phyloP scores from a whole-genome alignment of 2,797 vertebrate genomes.

The Ambastaia sidthimunki region DNA sequence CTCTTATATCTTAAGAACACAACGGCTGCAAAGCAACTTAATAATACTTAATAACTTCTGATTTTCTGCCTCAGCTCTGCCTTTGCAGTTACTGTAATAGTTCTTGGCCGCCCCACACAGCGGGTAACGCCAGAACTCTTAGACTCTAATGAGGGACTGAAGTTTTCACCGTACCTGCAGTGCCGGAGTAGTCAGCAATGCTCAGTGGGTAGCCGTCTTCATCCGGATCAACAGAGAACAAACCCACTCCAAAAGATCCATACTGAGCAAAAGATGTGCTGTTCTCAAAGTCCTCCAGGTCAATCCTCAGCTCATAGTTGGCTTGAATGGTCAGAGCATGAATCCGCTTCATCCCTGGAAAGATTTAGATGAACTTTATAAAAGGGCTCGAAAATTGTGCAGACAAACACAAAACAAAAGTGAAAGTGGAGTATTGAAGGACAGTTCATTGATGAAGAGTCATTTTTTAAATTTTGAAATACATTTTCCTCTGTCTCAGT shows the following conservation, averaged over 20 bases:
- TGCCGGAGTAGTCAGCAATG: constrained; percentile 86
- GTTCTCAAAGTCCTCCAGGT: constrained; percentile 93
- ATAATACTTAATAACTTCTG: constrained; percentile 6
- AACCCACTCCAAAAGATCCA: constrained; percentile 84
- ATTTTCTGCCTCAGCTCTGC: constrained; percentile 11
- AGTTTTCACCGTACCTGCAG: constrained; percentile 79
- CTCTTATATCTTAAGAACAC: constrained; percentile 37
- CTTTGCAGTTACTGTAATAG: constrained; percentile 31
- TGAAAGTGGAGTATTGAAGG: neutral
- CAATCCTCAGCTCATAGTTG: constrained; percentile 87
- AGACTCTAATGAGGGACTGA: constrained; percentile 21
- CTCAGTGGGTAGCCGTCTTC: constrained; percentile 90
- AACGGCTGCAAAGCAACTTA: constrained; percentile 23
- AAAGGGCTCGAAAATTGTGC: neutral
- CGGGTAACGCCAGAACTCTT: neutral
- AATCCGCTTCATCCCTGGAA: constrained; percentile 85
- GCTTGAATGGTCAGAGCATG: constrained; percentile 87
- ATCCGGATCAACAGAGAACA: constrained; percentile 90
- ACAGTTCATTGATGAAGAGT: neutral
- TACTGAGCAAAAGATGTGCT: constrained; percentile 88
- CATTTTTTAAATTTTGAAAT: neutral
- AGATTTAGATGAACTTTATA: constrained; percentile 14
- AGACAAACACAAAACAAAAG: no score
- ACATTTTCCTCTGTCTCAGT: no score
- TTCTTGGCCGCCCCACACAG: constrained; percentile 3